Evolutionary conservation across 2,797 vertebrate genomes (phyloP), one percentile per base, ranked within the genome.

Genomic region (Anguilla anguilla): DNA sequence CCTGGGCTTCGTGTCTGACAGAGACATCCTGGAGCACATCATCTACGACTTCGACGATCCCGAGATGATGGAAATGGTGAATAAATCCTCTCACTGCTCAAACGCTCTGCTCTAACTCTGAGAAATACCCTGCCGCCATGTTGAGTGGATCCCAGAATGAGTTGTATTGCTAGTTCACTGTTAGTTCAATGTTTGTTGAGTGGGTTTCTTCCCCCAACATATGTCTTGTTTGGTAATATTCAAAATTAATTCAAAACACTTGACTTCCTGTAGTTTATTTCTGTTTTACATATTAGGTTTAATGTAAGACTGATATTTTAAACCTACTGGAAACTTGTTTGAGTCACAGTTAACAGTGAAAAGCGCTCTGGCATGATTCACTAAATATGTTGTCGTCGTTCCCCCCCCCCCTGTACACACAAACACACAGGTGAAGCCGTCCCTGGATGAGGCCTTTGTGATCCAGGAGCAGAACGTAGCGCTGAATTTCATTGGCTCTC

Each of bases 1-100:
- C 0, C 91, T 99, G 61, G 98, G 98, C 84, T 99, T 99, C 88
- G 98, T 99, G 91, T 99, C 98, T 0, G 98, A 99, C 95, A 95
- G 98, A 94, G 98, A 99, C 95, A 99, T 99, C 90, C 94, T 99
- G 88, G 98, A 99, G 86, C 98, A 99, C 94, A 99, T 99, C 87
- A 99, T 99, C 93, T 99, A 99, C 81, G 98, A 99, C 92, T 99
- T 99, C 86, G 98, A 99, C 88, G 98, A 99, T 92, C 98, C 98
- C 0, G 98, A 99, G 95, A 99, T 99, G 98, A 99, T 99, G 98
- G 98, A 99, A 95, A 99, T 99, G 98, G 98, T 99, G 94, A 93
- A 72, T 82, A 0, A 55, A 31, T 31, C 9, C 64, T 28, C 25
- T 69, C 28, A 9, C 6, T 6, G 64, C 64, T n/a, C 64, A 69